Evolutionary conservation across 2,113 vertebrate species (phyloP), one percentile per base, ranked within the genome.

Genomic region (Asarcornis scutulata): DNA sequence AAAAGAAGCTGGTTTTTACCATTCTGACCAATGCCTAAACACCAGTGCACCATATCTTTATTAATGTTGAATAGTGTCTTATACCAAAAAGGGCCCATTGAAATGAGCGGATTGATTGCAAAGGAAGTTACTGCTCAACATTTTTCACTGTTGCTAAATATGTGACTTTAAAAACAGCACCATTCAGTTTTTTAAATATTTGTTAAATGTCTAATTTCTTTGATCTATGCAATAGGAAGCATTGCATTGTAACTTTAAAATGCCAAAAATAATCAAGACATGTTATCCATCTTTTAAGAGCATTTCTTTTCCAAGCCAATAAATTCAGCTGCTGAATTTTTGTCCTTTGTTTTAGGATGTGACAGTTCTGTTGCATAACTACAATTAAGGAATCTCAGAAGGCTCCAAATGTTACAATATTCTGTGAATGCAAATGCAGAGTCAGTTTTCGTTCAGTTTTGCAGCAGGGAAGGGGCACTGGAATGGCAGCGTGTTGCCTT

Each of bases 331-430:
- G 91, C 83, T 90, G 79, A 75, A 63, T 88, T 79, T 91, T 86
- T 86, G 68, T 82, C 58, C 72, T 95, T 89, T 94, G 80, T 95
- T 96, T 95, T 78, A 82, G 67, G 67, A 67, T 76, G 34, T 81
- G 75, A 90, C 86, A 90, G 59, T 83, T 88, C 73, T 94, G 63
- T 96, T 95, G 92, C 83, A 75, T 96, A 96, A 95, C 77, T 94
- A 14, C 68, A 86, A 42, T 90, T 83, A 82, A 89, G 80, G 74
- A 80, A 91, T 88, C 91, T 91, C 83, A 80, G 60, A 96, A 81
- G 68, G 25, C 91, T 94, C 69, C 7, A 27, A 93, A 94, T 50
- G 36, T 91, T 93, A 84, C 44, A 78, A 0, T 89, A 53, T 78
- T 85, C 42, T 69, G 58, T 56, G 89, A 36, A 79, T 96, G 59